These are phyloP conservation scores for Rhynchotus rufescens DNA, from an alignment of 2,797 vertebrate species.

Conservation along the genomic window DNA sequence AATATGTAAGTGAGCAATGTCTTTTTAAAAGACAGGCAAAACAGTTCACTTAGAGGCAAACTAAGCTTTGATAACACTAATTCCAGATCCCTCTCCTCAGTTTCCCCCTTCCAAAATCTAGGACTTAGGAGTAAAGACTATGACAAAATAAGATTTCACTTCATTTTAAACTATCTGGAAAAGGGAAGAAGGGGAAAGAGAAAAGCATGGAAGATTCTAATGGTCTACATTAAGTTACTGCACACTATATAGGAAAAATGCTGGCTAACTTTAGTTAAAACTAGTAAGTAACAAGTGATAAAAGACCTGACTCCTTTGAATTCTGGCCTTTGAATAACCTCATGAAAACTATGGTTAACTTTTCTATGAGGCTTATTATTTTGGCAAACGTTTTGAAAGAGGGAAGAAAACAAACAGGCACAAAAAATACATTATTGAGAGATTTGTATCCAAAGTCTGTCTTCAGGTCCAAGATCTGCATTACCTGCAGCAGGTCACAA, in stretches of 20 bases:
- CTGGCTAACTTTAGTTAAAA: neutral
- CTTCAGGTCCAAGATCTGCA: neutral
- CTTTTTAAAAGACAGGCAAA: neutral
- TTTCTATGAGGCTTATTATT: neutral
- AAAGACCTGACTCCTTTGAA: neutral
- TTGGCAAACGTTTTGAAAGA: neutral
- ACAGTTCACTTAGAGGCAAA: neutral
- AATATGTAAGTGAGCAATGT: neutral
- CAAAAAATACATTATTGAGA: rapidly evolving
- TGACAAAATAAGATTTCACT: neutral
- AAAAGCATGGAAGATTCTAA: neutral
- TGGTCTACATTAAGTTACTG: neutral
- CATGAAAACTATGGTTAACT: neutral
- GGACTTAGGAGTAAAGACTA: neutral
- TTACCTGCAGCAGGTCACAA: neutral
- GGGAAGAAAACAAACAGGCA: neutral
- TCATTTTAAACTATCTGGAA: neutral
- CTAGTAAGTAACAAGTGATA: neutral
- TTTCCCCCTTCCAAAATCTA: neutral
- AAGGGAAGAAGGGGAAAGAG: neutral
- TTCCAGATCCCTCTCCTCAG: neutral
- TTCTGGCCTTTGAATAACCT: neutral
- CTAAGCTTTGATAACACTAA: neutral
- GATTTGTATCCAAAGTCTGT: neutral
- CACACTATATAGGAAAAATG: neutral